Conservation (phyloP, 2,797 vertebrate species). For the Poecile montanus region DNA sequence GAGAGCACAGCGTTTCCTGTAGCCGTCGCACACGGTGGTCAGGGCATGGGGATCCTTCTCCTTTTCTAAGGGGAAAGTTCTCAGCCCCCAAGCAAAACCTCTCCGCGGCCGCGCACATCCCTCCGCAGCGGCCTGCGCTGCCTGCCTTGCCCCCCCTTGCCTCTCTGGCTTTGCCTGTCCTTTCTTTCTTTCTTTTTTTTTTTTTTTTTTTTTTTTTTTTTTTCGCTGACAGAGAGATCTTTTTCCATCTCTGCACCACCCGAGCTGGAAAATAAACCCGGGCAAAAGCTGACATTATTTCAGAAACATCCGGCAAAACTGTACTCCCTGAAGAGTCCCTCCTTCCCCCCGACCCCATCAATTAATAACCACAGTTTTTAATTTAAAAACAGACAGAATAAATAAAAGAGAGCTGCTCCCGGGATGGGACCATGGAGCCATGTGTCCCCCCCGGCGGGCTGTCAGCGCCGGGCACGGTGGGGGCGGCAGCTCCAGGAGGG, state of each 20-base stretch:
- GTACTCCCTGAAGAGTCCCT: background rate
- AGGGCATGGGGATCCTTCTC: background rate
- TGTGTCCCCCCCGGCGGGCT: background rate
- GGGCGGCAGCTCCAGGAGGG: background rate
- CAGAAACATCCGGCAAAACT: conserved; percentile 35
- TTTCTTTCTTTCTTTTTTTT: background rate
- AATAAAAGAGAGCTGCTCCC: background rate
- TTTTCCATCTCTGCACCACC: conserved; percentile 16
- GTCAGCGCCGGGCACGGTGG: background rate
- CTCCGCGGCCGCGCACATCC: background rate
- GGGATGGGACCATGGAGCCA: background rate
- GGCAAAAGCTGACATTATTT: conserved; percentile 41
- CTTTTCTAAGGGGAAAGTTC: background rate
- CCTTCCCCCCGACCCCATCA: background rate
- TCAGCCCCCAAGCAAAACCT: background rate
- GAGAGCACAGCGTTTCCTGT: background rate
- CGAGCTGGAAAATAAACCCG: conserved; percentile 42
- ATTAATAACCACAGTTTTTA: background rate
- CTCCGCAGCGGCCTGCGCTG: background rate
- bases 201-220: background rate
- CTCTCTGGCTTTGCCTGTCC: background rate
- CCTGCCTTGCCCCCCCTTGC: background rate
- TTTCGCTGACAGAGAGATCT: conserved; percentile 6
- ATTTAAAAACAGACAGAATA: background rate
- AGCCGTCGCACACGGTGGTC: background rate